Base-by-base conservation (phyloP, 1,140 invertebrate species). In the Drosophila yakuba region DNA sequence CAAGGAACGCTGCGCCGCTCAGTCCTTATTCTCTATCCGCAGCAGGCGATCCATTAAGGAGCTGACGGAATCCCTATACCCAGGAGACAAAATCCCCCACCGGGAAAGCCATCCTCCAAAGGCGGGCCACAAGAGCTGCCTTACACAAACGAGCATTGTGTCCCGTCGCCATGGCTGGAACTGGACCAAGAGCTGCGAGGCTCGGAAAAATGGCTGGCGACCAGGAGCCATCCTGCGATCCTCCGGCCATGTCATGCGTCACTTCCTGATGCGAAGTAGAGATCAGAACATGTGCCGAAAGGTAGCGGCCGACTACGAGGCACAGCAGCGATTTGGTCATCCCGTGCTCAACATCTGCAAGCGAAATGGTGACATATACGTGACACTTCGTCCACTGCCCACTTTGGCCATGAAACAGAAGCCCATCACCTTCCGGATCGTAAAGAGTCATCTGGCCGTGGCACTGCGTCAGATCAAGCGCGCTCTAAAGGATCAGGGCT, bases 341-440 rank as follows among this genome's bases (percentile, higher is more conserved):
- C 54, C 91, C 1, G 78, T 78, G 14, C 50, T 92, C 1, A 74
- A 69, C 28, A 43, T 92, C 2, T 66, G 50, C 20, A 92, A 92
- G 43, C 81, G 80, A n/a, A 59, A 89, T 44, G 91, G 82, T 10
- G 77, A 89, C 15, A 91, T 80, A 43, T 50, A 64, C 15, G 69
- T 92, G 4, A 91, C 90, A 0, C 41, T 92, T 2, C 78, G 86
- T 0, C 69, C 91, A 2, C 60, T 83, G 7, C 25, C 28, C 23
- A 63, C 43, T 4, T 25, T 54, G 11, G 71, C 61, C 1, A 25
- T 66, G 0, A n/a, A 79, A 1, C 77, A 91, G 52, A 62, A 88
- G 1, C 91, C 91, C 2, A 90, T 92, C 23, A 54, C 78, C 0
- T 92, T 92, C 48, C 84, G 54, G 28, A 80, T 92, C 23, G 76